Percentiles rank a stretch among this genome's conserved stretches.
These are phyloP conservation scores for Zaprionus nigranus DNA, from an alignment of 1,140 invertebrate species.

Conservation along the genomic window DNA sequence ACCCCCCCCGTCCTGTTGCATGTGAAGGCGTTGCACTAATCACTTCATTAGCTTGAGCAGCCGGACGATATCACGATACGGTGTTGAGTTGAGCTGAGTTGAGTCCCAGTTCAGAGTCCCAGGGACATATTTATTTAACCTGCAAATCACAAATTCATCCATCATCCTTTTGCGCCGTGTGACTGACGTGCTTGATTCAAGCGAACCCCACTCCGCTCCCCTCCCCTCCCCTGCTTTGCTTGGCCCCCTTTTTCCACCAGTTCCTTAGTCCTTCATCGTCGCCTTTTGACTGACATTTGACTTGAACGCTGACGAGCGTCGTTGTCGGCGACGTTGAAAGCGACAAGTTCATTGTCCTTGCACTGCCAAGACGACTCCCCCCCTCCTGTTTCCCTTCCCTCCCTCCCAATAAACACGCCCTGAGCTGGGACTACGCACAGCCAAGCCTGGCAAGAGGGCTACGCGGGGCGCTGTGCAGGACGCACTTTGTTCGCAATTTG, in stretches of 20 bases:
- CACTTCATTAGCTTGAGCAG: conserved; percentile 73
- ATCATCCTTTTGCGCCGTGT: conserved; percentile 70
- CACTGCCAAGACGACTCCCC: conserved; percentile 35
- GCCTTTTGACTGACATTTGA: conserved; percentile 82
- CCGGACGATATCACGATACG: conserved; percentile 10
- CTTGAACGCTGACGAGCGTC: conserved; percentile 72
- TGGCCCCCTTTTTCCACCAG: conserved; percentile 26
- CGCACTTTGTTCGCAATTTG: conserved; percentile 82
- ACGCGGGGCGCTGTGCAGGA: conserved; percentile 48
- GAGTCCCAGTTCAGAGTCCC: conserved; percentile 4
- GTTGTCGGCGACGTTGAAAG: conserved; percentile 68
- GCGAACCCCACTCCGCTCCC: background rate
- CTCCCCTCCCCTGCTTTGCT: background rate
- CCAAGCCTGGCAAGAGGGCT: background rate
- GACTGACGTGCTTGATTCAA: conserved; percentile 56
- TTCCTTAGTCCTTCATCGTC: conserved; percentile 33
- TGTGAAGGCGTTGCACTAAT: conserved; percentile 78
- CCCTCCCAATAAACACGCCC: conserved; percentile 72
- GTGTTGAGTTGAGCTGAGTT: background rate
- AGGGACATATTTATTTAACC: conserved; percentile 78
- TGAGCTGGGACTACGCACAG: conserved; percentile 52
- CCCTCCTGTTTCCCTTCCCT: background rate
- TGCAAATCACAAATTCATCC: conserved; percentile 83
- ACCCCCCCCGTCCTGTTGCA: conserved; percentile 40
- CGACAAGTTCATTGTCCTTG: conserved; percentile 82